Percentiles rank a stretch among this genome's conserved stretches.
phyloP scores from a whole-genome alignment of 2,113 vertebrate species.

The Promerops cafer region DNA sequence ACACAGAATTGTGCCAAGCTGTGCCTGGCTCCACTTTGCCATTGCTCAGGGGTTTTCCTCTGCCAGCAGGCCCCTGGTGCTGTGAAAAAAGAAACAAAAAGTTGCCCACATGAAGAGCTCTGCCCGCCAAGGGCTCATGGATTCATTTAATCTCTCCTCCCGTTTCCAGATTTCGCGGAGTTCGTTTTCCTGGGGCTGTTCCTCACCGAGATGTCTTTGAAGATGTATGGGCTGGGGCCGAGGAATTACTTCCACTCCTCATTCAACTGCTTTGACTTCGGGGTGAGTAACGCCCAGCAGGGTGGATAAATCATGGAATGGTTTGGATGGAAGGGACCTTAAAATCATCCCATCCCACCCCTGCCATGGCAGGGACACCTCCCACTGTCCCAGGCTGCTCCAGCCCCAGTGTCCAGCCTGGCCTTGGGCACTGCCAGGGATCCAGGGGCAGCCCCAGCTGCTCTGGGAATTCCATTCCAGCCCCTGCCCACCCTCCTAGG shows the following conservation, averaged over 20 bases:
- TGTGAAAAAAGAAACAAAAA: not conserved
- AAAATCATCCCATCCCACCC: not conserved
- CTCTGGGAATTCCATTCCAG: not conserved
- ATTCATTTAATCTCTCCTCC: conserved; percentile 18
- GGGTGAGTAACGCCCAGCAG: conserved; percentile 73
- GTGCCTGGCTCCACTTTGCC: not conserved
- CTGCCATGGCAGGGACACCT: not conserved
- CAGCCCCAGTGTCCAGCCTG: not conserved
- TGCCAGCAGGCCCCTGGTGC: not conserved
- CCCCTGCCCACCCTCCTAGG: not conserved
- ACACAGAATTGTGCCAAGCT: not conserved
- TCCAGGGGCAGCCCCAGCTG: not conserved
- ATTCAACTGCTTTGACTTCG: conserved; percentile 98
- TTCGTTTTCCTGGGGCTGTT: conserved; percentile 97
- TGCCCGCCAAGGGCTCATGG: not conserved
- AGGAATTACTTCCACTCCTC: conserved; percentile 96
- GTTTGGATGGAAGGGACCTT: not conserved
- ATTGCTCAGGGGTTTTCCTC: not conserved
- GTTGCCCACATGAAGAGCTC: not conserved
- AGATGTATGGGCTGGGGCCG: conserved; percentile 95
- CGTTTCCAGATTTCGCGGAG: conserved; percentile 86
- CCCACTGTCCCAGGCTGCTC: not conserved
- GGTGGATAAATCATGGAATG: not conserved
- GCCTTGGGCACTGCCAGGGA: not conserved
- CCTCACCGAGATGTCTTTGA: conserved; percentile 94